Base-by-base conservation (phyloP, 1,140 invertebrate genomes). In the Danaus melanippus region DNA sequence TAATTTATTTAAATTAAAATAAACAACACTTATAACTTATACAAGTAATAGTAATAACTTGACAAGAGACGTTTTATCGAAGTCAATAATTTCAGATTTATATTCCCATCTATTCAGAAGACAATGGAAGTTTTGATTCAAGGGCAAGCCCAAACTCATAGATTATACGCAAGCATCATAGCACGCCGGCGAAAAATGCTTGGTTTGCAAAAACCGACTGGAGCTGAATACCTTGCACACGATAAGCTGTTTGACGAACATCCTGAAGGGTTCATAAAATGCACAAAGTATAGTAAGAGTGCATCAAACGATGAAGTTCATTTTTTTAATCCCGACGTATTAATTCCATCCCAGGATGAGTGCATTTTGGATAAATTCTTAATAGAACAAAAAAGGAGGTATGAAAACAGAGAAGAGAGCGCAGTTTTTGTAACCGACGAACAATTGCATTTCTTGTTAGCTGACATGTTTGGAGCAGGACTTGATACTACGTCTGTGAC, bases 401-500 rank as follows among this genome's bases (percentile, higher is more conserved):
- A 68, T 62, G 71, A 78, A 47, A 76, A 62, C 46, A 70, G 71
- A 10, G 77, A 89, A 46, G 84, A 88, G 48, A 53, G 67, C 6
- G 71, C 78, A 12, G 75, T 78, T 46, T 91, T 89, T 56, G 88
- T 89, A 60, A 90, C 79, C 12, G 87, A 91, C 49, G 81, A 89
- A 40, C 95, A 97, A 69, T 82, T 95, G 67, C 80, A 91, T 66
- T 93, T 94, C 82, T 84, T 96, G 10, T 71, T 96, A 32, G 93
- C 93, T 3, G 96, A 98, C 84, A 86, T 98, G 54, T 96, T 96
- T 71, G 94, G 96, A 0, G 96, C 95, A 51, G 95, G 95, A 0
- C 90, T 95, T n/a, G 97, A 98, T 74, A 98, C 97, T 0, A 95
- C 96, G 0, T 84, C 96, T 15, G 92, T 93, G 0, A 95, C 96